These are phyloP conservation scores for Lepus timidus DNA, from an alignment of 2,113 vertebrate genomes.

Conservation along the genomic window DNA sequence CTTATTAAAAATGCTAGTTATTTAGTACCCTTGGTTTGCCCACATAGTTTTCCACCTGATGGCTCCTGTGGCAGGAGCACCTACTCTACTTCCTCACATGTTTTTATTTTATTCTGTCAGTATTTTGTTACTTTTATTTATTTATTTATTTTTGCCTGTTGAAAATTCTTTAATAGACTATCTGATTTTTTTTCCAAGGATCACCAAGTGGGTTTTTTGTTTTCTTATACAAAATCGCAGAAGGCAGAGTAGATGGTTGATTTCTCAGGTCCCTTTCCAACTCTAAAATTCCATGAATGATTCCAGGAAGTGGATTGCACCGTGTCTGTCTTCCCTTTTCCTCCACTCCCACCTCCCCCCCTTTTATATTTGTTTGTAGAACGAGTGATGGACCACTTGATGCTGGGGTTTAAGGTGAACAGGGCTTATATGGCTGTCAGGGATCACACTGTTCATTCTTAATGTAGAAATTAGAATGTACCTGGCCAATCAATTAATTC, in stretches of 20 bases:
- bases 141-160: constrained; percentile 1
- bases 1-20: constrained; percentile 38
- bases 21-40: background rate
- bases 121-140: background rate
- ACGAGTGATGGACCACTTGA: background rate
- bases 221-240: constrained; percentile 39
- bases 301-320: background rate
- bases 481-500: background rate
- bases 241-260: constrained; percentile 4
- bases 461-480: background rate
- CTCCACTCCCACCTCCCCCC: background rate
- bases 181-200: constrained; percentile 25
- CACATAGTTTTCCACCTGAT: background rate
- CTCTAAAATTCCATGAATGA: constrained; percentile 14
- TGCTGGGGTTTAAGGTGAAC: background rate
- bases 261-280: background rate
- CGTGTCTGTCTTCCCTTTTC: background rate
- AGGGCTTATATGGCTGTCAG: background rate
- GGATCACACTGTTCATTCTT: background rate
- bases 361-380: background rate
- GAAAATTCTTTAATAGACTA: background rate
- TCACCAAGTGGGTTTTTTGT: background rate
- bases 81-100: constrained; percentile 5
- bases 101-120: constrained; percentile 7
- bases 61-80: background rate